phyloP scores from a whole-genome alignment of 2,888 invertebrate species.

The Lepas anatifera region DNA sequence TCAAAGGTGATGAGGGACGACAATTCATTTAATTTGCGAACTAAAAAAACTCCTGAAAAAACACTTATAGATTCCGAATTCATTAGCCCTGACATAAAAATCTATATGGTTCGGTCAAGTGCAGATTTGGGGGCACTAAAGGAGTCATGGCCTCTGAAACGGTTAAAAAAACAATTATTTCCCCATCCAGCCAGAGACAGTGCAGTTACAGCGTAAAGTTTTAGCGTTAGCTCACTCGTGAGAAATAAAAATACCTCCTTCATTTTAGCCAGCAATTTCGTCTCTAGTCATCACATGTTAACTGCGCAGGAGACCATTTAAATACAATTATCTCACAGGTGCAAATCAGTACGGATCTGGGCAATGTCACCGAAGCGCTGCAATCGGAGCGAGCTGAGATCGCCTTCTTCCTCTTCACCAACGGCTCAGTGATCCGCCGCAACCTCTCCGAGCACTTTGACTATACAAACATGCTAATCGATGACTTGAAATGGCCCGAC shows the following conservation, averaged over 20 bases:
- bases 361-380: constrained; percentile 26
- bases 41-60: too few relatives aligned
- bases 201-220: too few relatives aligned
- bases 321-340: not conserved
- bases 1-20: too few relatives aligned
- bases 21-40: too few relatives aligned
- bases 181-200: too few relatives aligned
- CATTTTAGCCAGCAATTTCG: not conserved
- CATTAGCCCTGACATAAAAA: too few relatives aligned
- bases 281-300: not conserved
- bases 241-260: constrained; percentile 7
- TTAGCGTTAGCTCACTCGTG: too few relatives aligned
- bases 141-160: too few relatives aligned
- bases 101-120: too few relatives aligned
- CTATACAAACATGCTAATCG: constrained; percentile 33
- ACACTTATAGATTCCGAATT: too few relatives aligned
- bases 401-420: constrained; percentile 29
- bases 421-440: constrained; percentile 22
- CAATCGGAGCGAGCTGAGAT: constrained; percentile 39
- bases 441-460: constrained; percentile 32
- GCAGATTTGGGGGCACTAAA: too few relatives aligned
- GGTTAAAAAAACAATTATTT: too few relatives aligned
- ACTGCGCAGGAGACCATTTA: not conserved
- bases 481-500: constrained; percentile 23
- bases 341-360: constrained; percentile 8